These are phyloP conservation scores for Drosophila novamexicana DNA, from an alignment of 1,140 invertebrate species.

Conservation along the genomic window DNA sequence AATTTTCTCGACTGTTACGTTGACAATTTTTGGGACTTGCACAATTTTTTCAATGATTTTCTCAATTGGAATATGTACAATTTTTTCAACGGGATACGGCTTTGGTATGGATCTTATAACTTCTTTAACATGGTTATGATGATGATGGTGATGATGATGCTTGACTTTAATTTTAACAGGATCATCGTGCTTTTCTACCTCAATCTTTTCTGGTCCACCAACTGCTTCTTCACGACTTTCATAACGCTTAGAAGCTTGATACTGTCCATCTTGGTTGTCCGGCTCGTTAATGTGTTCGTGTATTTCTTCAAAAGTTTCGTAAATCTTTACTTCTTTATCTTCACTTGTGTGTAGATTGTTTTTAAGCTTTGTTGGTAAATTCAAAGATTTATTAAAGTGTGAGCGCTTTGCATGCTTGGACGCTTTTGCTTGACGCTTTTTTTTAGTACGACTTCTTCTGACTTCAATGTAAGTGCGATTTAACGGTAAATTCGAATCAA, in stretches of 20 bases:
- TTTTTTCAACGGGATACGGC: constrained; percentile 85
- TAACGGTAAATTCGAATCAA: background rate
- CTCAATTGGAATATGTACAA: constrained; percentile 81
- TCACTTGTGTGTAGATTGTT: constrained; percentile 1
- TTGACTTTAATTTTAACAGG: constrained; percentile 85
- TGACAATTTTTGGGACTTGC: constrained; percentile 63
- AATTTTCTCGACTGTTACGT: constrained; percentile 85
- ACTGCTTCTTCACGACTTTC: constrained; percentile 35
- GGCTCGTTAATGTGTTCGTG: constrained; percentile 60
- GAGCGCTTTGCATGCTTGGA: background rate
- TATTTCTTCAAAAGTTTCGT: constrained; percentile 57
- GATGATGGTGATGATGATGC: constrained; percentile 87
- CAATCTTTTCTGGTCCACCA: background rate
- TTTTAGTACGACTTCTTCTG: constrained; percentile 16
- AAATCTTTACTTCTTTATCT: constrained; percentile 39
- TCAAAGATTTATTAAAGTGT: constrained; percentile 3
- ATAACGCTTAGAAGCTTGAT: constrained; percentile 47
- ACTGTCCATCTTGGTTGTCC: constrained; percentile 35
- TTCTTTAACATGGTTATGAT: constrained; percentile 87
- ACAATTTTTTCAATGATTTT: constrained; percentile 80
- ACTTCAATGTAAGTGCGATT: constrained; percentile 24
- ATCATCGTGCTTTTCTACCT: constrained; percentile 33
- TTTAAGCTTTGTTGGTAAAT: constrained; percentile 14
- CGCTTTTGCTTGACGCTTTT: constrained; percentile 24
- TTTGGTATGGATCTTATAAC: constrained; percentile 86